Evolutionary conservation across 1,140 invertebrate genomes (phyloP).

Genomic region (Hyphantria cunea): DNA sequence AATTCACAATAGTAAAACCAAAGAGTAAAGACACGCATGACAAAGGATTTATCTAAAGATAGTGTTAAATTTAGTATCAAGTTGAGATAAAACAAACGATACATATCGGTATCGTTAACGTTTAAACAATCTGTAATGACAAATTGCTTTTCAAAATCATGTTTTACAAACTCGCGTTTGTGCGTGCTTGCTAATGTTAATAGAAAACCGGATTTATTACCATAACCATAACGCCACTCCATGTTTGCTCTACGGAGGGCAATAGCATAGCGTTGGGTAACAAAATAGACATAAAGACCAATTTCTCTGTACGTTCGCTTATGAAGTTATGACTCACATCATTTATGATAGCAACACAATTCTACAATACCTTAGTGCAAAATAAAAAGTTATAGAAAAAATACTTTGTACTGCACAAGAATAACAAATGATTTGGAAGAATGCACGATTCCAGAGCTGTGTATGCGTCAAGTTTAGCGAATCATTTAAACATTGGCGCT

Average conservation of each 20-base stretch:
- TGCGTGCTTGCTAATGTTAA: constrained; percentile 28
- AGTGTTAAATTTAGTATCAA: neutral
- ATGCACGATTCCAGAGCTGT: constrained; percentile 17
- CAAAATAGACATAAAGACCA: neutral
- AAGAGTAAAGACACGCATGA: too few relatives aligned
- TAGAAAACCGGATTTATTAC: constrained; percentile 29
- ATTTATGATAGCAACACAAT: too few relatives aligned
- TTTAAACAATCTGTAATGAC: constrained; percentile 27
- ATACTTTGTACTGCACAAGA: constrained; percentile 7
- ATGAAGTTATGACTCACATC: neutral
- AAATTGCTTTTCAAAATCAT: constrained; percentile 29
- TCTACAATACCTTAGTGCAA: too few relatives aligned
- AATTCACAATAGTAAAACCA: too few relatives aligned
- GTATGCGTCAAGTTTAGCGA: constrained; percentile 16
- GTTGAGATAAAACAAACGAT: constrained; percentile 11
- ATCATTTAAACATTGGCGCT: constrained; percentile 24
- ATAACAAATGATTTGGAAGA: constrained; percentile 21
- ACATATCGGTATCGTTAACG: constrained; percentile 28
- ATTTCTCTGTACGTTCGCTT: constrained; percentile 5
- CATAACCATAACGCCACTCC: constrained; percentile 15
- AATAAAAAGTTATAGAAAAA: neutral
- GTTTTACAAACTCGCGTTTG: constrained; percentile 24
- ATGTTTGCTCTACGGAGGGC: constrained; percentile 18
- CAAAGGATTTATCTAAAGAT: too few relatives aligned
- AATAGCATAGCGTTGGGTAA: constrained; percentile 19